Conservation (phyloP, 2,888 invertebrate species). For the Herminia tarsipennalis region DNA sequence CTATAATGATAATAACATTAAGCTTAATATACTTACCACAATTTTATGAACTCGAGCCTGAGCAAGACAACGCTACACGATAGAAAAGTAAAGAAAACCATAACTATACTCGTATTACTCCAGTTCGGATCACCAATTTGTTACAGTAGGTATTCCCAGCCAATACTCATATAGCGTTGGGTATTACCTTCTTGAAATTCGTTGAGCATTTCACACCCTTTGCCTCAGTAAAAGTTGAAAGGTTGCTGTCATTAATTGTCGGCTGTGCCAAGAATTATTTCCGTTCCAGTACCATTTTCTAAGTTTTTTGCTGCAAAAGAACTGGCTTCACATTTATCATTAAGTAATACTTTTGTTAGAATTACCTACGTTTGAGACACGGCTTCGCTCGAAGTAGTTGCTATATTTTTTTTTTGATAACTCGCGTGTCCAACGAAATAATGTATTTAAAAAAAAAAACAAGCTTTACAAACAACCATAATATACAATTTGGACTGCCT, state of each 20-base stretch:
- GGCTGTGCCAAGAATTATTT: not conserved
- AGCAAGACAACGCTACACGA: constrained; percentile 16
- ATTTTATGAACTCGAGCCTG: constrained; percentile 18
- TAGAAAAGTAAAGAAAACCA: constrained; percentile 17
- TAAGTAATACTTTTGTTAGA: not conserved
- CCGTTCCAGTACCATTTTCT: not conserved
- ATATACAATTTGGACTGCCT: no score
- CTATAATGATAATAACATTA: no score
- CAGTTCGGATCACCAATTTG: constrained; percentile 37
- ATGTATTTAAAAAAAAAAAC: no score
- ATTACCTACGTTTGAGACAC: no score
- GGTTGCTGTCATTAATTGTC: constrained; percentile 12
- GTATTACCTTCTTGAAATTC: constrained; percentile 2
- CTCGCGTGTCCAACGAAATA: no score
- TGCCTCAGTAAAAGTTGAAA: constrained; percentile 11
- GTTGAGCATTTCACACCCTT: constrained; percentile 12
- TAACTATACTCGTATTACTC: constrained; percentile 37
- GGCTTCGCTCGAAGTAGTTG: no score
- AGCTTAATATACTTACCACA: no score
- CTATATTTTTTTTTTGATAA: no score
- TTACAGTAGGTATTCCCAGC: constrained; percentile 21
- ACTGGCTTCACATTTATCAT: not conserved
- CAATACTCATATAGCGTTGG: constrained; percentile 23
- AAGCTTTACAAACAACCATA: no score
- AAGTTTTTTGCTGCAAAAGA: constrained; percentile 1